These are phyloP conservation scores for Parthenolecanium corni DNA, from an alignment of 2,888 invertebrate species.

Conservation along the genomic window DNA sequence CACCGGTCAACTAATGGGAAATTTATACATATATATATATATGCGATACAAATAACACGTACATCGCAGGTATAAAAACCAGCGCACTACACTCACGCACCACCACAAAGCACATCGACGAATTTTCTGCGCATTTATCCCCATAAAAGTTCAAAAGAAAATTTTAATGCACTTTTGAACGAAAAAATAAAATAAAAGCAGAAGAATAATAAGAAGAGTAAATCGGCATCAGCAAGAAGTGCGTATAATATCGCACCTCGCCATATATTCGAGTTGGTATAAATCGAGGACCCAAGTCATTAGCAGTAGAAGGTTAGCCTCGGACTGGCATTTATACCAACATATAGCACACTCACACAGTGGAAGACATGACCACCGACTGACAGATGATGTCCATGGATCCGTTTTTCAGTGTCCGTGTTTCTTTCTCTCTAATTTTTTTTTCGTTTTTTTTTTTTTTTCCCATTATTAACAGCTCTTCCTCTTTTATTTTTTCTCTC, in stretches of 20 bases:
- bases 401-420: slow-evolving; percentile 27
- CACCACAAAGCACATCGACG: no score
- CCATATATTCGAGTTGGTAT: no score
- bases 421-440: background rate
- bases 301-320: slow-evolving; percentile 22
- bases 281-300: slow-evolving; percentile 11
- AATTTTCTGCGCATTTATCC: no score
- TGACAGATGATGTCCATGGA: slow-evolving; percentile 28
- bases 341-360: background rate
- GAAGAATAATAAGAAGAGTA: background rate
- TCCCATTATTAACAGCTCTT: slow-evolving; percentile 24
- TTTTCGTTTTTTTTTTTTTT: background rate
- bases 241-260: no score
- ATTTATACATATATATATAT: no score
- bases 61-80: background rate
- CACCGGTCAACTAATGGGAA: background rate
- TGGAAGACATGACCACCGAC: slow-evolving; percentile 26
- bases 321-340: slow-evolving; percentile 24
- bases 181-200: background rate
- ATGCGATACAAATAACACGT: background rate
- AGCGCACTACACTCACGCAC: background rate
- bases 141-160: no score
- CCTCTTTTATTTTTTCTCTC: slow-evolving; percentile 9
- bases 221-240: no score
- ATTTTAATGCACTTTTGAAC: no score